A percentile compares a stretch with the other conserved stretches of the same genome.
Evolutionary conservation across 2,888 invertebrate genomes (phyloP).

Genomic region (Ichneumoninae sp.): DNA sequence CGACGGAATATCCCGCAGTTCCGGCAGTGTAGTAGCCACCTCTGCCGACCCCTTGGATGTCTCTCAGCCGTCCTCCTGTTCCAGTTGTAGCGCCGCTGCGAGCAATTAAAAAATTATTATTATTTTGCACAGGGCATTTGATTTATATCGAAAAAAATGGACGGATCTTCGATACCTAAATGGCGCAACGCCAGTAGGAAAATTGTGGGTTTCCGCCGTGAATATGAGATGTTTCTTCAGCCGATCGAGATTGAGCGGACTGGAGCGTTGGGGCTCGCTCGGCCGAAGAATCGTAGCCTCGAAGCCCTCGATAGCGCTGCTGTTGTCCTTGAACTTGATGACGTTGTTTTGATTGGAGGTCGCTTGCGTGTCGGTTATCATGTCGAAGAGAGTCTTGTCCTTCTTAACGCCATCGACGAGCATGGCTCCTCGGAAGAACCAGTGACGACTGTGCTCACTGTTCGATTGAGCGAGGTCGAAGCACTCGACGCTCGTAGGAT

Average conservation of each 20-base stretch:
- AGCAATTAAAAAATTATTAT: not conserved
- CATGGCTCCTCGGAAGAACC: conserved; percentile 97
- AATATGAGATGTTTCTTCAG: conserved; percentile 95
- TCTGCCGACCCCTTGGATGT: conserved; percentile 97
- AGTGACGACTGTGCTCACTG: conserved; percentile 99
- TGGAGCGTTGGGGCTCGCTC: conserved; percentile 87
- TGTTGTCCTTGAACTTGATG: conserved; percentile 98
- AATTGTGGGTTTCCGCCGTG: conserved; percentile 99
- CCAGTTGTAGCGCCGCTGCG: conserved; percentile 98
- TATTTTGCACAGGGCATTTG: too few species aligned
- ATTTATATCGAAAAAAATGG: not conserved
- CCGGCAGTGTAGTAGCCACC: conserved; percentile 98
- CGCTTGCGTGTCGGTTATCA: conserved; percentile 96
- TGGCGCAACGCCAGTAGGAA: conserved; percentile 98
- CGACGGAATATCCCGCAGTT: conserved; percentile 98
- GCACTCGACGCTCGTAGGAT: conserved; percentile 98
- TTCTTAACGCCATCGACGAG: conserved; percentile 92
- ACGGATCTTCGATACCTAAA: conserved; percentile 86
- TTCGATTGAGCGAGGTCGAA: conserved; percentile 99
- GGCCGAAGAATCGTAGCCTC: conserved; percentile 90
- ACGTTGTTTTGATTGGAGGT: conserved; percentile 96
- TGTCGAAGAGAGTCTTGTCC: conserved; percentile 94
- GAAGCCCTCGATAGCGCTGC: conserved; percentile 96
- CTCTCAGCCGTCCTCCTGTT: conserved; percentile 97
- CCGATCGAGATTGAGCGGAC: conserved; percentile 85